A percentile compares a stretch with the other conserved stretches of the same genome.
These are phyloP conservation scores for roundworm (Caenorhabditis elegans) DNA, from an alignment of 1,140 invertebrate species.

Conservation along the genomic window WBcel235 BX284606.5:7689001-7689500, in stretches of 20 bases:
- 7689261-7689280: not conserved
- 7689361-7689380: too few relatives aligned
- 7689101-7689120: not conserved
- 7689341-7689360: too few relatives aligned
- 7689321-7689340: too few relatives aligned
- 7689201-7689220: conserved; percentile 16
- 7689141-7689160: conserved; percentile 20
- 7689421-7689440: too few relatives aligned
- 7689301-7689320: not conserved
- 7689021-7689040: not conserved
- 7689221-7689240: not conserved
- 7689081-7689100: conserved; percentile 14
- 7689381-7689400: too few relatives aligned
- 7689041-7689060: conserved; percentile 12
- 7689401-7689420: too few relatives aligned
- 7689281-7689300: not conserved
- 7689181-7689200: not conserved
- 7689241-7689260: not conserved
- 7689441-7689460: too few relatives aligned
- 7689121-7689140: conserved; percentile 21
- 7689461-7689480: too few relatives aligned
- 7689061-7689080: conserved; percentile 6
- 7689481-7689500: too few relatives aligned
- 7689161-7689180: not conserved
- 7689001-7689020: not conserved